Base-by-base conservation (phyloP, 2,888 invertebrate species). In the Embidobia sp. region DNA sequence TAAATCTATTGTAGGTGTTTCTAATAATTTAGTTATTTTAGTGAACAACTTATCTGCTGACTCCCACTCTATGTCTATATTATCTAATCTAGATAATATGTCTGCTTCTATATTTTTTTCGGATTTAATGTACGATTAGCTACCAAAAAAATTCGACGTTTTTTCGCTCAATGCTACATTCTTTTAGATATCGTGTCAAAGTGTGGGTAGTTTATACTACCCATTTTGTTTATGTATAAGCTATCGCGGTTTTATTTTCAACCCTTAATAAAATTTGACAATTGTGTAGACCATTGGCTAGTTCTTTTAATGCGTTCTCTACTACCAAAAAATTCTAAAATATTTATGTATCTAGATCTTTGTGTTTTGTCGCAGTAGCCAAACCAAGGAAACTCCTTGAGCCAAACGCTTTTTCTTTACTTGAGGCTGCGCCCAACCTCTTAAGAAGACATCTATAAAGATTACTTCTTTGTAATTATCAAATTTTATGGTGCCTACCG, bases 1-100 rank as follows among this genome's bases (percentile, higher is more conserved):
- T 7, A 29, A n/a, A n/a, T 29, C 7, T 7, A 29, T 29, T 2
- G 5, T n/a, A n/a, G n/a, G 73, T 15, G 70, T 51, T 18, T 73
- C 66, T 55, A 51, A 79, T 61, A 79, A 66, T 13, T 3, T 7
- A 7, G 2, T n/a, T 8, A 29, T 29, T n/a, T 29, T 29, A 2
- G 3, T 29, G n/a, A 29, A 29, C 3, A n/a, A 4, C n/a, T 2
- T 6, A 2, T 29, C 13, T 1, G 13, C 3, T 13, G 11, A 13
- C 7, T 35, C 35, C 35, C 35, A 35, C n/a, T 35, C 35, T 10
- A n/a, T 35, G 3, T 35, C 35, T 2, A 4, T 4, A 35, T 10
- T 10, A 11, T 4, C 2, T 13, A 35, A 11, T 13, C 35, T 10
- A 2, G 35, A 35, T 7, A 11, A 7, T n/a, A 3, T 10, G 13